These are phyloP conservation scores for Neoaliturus tenellus DNA, from an alignment of 2,888 invertebrate species.

Conservation along the genomic window DNA sequence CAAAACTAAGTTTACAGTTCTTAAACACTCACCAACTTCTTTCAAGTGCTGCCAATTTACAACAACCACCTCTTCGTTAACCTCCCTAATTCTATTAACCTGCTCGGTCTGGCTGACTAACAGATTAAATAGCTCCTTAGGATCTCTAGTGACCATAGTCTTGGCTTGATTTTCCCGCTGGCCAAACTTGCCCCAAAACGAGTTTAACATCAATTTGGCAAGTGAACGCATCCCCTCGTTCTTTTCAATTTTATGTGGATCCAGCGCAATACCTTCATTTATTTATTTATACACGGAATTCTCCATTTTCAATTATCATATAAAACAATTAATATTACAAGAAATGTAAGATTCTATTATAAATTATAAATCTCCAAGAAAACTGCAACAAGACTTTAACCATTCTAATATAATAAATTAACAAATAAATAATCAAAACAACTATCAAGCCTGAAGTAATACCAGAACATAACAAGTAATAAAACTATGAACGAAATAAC, in stretches of 20 bases:
- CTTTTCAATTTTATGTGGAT: slow-evolving; percentile 59
- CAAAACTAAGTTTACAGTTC: slow-evolving; percentile 38
- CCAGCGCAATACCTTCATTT: slow-evolving; percentile 63
- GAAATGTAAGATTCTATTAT: too few relatives aligned
- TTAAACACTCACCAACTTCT: not conserved
- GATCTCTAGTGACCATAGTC: slow-evolving; percentile 52
- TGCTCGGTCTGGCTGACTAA: not conserved
- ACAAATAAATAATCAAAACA: too few relatives aligned
- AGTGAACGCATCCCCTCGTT: slow-evolving; percentile 64
- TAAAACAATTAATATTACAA: too few relatives aligned
- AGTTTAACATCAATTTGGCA: slow-evolving; percentile 65
- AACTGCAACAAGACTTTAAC: too few relatives aligned
- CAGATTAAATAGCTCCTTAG: slow-evolving; percentile 32
- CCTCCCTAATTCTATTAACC: not conserved
- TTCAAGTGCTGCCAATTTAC: slow-evolving; percentile 44
- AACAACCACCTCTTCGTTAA: not conserved
- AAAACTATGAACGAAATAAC: too few relatives aligned
- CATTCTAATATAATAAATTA: too few relatives aligned
- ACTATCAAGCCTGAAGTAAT: too few relatives aligned
- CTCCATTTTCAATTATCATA: too few relatives aligned
- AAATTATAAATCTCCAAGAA: too few relatives aligned
- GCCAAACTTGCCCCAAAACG: slow-evolving; percentile 66
- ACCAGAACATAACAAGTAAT: too few relatives aligned
- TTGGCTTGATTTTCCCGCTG: slow-evolving; percentile 65
- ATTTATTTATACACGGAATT: too few relatives aligned